These are phyloP conservation scores for Pemphigus obesinymphae DNA, from an alignment of 1,140 invertebrate species.

Conservation along the genomic window DNA sequence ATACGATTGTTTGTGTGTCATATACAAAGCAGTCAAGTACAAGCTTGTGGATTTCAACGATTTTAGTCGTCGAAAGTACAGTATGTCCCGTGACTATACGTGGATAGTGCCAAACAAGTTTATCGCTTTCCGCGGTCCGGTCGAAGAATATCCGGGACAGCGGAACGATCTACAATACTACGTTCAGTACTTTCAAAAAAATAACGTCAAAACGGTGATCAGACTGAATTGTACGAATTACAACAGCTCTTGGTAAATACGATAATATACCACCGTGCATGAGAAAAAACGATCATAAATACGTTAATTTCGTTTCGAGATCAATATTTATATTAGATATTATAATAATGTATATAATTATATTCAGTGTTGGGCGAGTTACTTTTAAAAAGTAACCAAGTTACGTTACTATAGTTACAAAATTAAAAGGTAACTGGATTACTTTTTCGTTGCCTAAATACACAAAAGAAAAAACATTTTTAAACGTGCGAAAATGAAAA, in stretches of 20 bases:
- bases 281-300: too few species aligned
- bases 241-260: conserved; percentile 59
- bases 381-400: too few species aligned
- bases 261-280: conserved; percentile 79
- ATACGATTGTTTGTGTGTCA: background rate
- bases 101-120: background rate
- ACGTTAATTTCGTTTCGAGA: too few species aligned
- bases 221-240: conserved; percentile 80
- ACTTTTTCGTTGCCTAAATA: too few species aligned
- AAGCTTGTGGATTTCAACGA: background rate
- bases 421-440: too few species aligned
- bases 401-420: too few species aligned
- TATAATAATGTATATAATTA: too few species aligned
- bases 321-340: too few species aligned
- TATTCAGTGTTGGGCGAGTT: too few species aligned
- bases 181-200: conserved; percentile 76
- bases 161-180: conserved; percentile 58
- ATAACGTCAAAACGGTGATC: conserved; percentile 88
- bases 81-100: background rate
- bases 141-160: background rate
- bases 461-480: too few species aligned
- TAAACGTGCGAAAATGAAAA: too few species aligned
- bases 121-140: background rate
- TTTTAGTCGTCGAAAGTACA: background rate
- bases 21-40: background rate